Conservation (phyloP, 1,140 invertebrate genomes). For the Danaus melanippus region DNA sequence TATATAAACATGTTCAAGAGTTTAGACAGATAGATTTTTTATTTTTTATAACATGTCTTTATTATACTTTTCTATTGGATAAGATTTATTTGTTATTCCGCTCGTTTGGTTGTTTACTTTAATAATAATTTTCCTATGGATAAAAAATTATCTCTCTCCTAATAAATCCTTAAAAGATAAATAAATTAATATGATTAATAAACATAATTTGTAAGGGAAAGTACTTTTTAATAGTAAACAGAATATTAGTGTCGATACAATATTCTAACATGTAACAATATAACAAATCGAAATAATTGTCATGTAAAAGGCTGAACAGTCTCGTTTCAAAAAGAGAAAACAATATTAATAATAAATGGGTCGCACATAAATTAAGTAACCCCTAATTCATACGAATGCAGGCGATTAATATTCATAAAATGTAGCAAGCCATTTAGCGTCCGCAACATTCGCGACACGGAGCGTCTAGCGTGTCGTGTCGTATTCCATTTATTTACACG, state of each 20-base stretch:
- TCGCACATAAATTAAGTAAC: not conserved
- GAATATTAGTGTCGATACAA: not conserved
- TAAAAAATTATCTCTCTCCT: too few species aligned
- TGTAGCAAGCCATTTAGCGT: conserved; percentile 4
- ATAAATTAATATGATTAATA: not conserved
- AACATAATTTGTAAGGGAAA: not conserved
- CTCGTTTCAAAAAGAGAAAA: conserved; percentile 2
- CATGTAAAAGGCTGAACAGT: conserved; percentile 1
- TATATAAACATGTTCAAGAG: not conserved
- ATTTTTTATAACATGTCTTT: too few species aligned
- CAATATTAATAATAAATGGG: conserved; percentile 3
- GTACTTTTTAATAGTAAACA: not conserved
- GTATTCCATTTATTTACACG: conserved; percentile 20
- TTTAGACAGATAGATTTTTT: too few species aligned
- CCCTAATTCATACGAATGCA: conserved; percentile 13
- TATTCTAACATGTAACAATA: not conserved
- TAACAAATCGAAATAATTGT: conserved; percentile 1
- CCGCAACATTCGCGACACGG: conserved; percentile 14
- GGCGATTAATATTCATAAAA: conserved; percentile 23
- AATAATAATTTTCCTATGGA: not conserved
- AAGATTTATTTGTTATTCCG: too few species aligned
- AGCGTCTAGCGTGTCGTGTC: conserved; percentile 16
- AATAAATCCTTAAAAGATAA: too few species aligned
- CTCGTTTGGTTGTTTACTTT: not conserved
- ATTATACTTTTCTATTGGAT: too few species aligned